Conservation (phyloP, 2,797 vertebrate species). For the Vireo griseus region DNA sequence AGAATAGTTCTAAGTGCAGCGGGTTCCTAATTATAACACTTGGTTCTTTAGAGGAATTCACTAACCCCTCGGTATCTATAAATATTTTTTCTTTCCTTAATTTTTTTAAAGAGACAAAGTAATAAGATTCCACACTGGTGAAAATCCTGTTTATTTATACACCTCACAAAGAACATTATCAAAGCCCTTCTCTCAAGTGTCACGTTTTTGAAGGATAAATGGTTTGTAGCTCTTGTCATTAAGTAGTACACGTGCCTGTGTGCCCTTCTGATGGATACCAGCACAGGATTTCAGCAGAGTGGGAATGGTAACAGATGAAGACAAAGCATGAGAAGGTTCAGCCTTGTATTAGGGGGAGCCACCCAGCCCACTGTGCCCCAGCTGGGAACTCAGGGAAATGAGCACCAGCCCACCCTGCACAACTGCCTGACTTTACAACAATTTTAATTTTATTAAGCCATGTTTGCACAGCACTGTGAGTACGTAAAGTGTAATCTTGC, state of each 20-base stretch:
- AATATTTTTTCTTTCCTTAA: constrained; percentile 37
- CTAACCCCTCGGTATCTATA: constrained; percentile 27
- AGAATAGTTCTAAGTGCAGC: constrained; percentile 33
- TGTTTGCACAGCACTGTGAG: neutral
- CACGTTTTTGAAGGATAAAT: constrained; percentile 18
- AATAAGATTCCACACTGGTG: neutral
- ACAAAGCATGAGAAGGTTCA: neutral
- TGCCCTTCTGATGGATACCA: neutral
- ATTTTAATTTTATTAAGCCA: neutral
- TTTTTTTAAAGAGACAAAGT: constrained; percentile 13
- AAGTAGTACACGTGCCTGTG: neutral
- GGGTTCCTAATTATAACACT: constrained; percentile 54
- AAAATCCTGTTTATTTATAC: constrained; percentile 32
- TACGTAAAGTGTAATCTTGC: neutral
- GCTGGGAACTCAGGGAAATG: neutral
- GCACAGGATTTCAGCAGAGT: neutral
- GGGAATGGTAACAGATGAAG: neutral
- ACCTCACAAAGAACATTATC: neutral
- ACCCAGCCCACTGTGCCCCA: neutral
- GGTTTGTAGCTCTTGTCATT: neutral
- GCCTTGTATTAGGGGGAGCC: neutral
- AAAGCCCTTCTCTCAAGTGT: neutral
- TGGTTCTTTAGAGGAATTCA: constrained; percentile 46
- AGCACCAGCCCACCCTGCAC: neutral
- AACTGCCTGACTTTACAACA: neutral